Evolutionary conservation across 1,140 invertebrate genomes (phyloP).

Genomic region (Stegodyphus mimosarum): DNA sequence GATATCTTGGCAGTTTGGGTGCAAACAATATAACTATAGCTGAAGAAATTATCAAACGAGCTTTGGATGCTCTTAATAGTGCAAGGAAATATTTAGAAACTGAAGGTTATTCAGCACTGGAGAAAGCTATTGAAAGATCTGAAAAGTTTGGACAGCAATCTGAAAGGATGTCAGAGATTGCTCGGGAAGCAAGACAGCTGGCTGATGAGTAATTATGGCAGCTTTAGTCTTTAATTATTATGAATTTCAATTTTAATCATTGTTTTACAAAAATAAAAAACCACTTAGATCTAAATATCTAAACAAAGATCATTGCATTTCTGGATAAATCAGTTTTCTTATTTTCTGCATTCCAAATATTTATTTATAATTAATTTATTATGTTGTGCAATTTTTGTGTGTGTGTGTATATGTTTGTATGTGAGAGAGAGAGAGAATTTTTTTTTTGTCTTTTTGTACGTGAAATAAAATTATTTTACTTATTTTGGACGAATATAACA

Average conservation of each 20-base stretch:
- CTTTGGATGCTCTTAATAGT: constrained; percentile 77
- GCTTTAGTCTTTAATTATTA: background rate
- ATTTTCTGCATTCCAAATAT: no score
- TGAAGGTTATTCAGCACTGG: constrained; percentile 81
- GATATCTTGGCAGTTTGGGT: constrained; percentile 71
- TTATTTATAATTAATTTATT: no score
- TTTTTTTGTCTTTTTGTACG: no score
- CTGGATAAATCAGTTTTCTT: no score
- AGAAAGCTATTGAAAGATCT: constrained; percentile 83
- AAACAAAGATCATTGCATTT: no score
- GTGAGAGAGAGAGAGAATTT: no score
- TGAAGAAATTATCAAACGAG: constrained; percentile 79
- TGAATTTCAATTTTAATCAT: background rate
- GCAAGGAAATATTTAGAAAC: constrained; percentile 81
- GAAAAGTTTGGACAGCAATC: constrained; percentile 90
- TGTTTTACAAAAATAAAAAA: background rate
- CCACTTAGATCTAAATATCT: no score
- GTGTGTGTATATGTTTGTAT: no score
- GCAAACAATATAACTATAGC: constrained; percentile 78
- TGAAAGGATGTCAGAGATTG: constrained; percentile 88
- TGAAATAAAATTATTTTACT: no score
- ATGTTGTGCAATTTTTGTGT: no score
- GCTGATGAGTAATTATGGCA: constrained; percentile 76
- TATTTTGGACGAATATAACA: no score
- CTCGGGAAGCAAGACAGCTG: constrained; percentile 82